Percentiles rank a stretch among this genome's conserved stretches.
These are phyloP conservation scores for Uromys caudimaculatus DNA, from an alignment of 2,797 vertebrate species.

Conservation along the genomic window DNA sequence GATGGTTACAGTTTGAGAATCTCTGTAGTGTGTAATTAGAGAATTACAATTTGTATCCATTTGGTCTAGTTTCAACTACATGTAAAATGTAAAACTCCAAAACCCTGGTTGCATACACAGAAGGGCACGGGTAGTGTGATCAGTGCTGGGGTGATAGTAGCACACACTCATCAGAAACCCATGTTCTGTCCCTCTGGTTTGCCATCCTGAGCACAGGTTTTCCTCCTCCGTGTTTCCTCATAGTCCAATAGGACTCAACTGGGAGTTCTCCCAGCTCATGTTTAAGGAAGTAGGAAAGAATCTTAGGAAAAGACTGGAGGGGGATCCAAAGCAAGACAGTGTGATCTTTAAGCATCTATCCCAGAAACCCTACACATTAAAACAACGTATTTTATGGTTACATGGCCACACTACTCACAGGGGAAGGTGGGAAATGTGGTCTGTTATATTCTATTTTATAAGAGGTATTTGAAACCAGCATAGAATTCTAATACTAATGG, in stretches of 20 bases:
- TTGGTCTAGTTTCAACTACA: not conserved
- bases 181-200: not conserved
- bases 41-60: not conserved
- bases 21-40: not conserved
- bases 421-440: not conserved
- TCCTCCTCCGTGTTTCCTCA: not conserved
- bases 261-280: not conserved
- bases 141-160: not conserved
- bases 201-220: not conserved
- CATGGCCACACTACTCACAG: not conserved
- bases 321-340: not conserved
- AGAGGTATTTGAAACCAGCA: not conserved
- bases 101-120: not conserved
- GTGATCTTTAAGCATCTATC: not conserved
- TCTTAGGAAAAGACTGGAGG: not conserved
- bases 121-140: not conserved
- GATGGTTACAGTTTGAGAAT: not conserved
- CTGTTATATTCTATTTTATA: conserved; percentile 6
- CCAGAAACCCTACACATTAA: not conserved
- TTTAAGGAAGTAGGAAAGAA: not conserved
- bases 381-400: not conserved
- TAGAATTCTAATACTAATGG: not conserved
- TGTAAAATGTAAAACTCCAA: conserved; percentile 23
- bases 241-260: not conserved
- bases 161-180: not conserved